Percentiles rank a stretch among this genome's conserved stretches.
Conservation (phyloP, 2,888 invertebrate species). For the Diploptera punctata region DNA sequence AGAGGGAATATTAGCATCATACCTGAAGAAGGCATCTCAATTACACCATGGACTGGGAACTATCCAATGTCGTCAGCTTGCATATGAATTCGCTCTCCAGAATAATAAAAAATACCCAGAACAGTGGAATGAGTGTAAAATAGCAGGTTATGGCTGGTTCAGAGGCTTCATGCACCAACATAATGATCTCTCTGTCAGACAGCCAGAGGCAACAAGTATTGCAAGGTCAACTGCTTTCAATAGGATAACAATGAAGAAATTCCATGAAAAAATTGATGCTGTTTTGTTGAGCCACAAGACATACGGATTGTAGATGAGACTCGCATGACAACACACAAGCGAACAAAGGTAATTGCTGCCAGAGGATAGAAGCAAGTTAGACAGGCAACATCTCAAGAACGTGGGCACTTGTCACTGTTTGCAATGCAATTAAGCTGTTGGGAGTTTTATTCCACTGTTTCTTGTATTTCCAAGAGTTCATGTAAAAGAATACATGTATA, state of each 20-base stretch:
- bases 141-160: neutral
- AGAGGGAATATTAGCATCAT: neutral
- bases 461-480: neutral
- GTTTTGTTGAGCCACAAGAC: neutral
- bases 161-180: neutral
- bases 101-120: neutral
- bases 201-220: neutral
- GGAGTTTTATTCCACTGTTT: neutral
- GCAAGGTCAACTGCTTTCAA: neutral
- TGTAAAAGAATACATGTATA: constrained; percentile 5
- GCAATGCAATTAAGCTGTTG: constrained; percentile 10
- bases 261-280: neutral
- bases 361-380: neutral
- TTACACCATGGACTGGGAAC: neutral
- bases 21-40: neutral
- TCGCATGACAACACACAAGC: neutral
- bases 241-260: neutral
- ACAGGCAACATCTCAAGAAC: neutral
- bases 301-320: neutral
- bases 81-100: neutral
- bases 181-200: neutral
- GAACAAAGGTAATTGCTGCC: neutral
- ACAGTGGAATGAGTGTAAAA: neutral
- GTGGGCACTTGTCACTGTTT: constrained; percentile 5
- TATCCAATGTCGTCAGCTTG: neutral